Evolutionary conservation across 2,797 vertebrate species (phyloP).

Genomic region (Falco berigora): DNA sequence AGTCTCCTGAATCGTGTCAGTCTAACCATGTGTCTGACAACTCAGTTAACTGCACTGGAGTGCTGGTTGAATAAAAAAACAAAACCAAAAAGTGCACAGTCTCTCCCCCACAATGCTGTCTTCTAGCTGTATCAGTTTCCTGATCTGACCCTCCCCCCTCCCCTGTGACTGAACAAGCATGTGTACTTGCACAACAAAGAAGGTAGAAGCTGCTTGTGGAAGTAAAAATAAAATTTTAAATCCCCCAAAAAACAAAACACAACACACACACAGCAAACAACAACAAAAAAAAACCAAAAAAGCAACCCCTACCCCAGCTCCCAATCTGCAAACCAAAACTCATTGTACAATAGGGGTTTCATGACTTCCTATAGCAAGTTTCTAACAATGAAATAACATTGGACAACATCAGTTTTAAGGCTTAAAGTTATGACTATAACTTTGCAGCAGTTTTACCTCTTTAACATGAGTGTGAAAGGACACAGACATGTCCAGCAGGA

Average conservation of each 20-base stretch:
- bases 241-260: background rate
- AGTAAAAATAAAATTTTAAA: background rate
- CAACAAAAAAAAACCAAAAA: background rate
- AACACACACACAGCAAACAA: too few relatives aligned
- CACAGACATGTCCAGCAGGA: slow-evolving; percentile 97
- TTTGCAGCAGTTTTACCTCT: slow-evolving; percentile 78
- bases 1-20: background rate
- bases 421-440: background rate
- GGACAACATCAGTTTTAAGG: accelerated
- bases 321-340: background rate
- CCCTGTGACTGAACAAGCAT: background rate
- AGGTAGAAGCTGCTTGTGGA: background rate
- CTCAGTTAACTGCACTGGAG: background rate
- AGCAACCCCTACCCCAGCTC: background rate
- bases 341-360: background rate
- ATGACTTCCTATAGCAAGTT: background rate
- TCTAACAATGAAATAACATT: background rate
- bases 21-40: background rate
- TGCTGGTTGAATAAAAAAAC: background rate
- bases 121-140: background rate
- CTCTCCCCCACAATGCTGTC: background rate
- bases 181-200: background rate
- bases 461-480: slow-evolving; percentile 98
- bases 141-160: background rate
- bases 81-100: background rate